Evolutionary conservation across 2,888 invertebrate genomes (phyloP).

Genomic region (Baronia brevicornis): DNA sequence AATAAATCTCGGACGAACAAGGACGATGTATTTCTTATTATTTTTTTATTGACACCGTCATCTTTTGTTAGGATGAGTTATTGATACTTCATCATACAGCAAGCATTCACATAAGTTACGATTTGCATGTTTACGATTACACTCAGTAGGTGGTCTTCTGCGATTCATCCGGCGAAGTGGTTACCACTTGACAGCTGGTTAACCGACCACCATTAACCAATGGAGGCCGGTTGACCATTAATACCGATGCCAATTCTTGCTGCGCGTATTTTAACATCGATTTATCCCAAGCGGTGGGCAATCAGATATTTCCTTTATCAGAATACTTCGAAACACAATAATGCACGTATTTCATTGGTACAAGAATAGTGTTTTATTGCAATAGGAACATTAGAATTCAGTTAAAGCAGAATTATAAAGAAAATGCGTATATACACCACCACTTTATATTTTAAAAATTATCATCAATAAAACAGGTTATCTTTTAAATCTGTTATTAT

Average conservation of each 20-base stretch:
- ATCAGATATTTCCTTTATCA: conserved; percentile 47
- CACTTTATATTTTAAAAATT: too few species aligned
- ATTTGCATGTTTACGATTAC: conserved; percentile 62
- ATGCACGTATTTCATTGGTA: conserved; percentile 39
- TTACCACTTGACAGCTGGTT: conserved; percentile 56
- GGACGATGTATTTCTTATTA: conserved; percentile 6
- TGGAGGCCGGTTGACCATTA: conserved; percentile 36
- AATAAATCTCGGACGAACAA: conserved; percentile 13
- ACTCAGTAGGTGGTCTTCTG: conserved; percentile 58
- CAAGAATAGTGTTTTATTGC: conserved; percentile 21
- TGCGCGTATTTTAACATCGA: conserved; percentile 47
- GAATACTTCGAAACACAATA: conserved; percentile 47
- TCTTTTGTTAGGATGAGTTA: conserved; percentile 29
- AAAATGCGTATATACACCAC: conserved; percentile 1
- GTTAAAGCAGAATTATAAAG: conserved; percentile 8
- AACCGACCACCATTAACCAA: conserved; percentile 56
- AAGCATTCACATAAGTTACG: conserved; percentile 43
- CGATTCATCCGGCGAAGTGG: conserved; percentile 59
- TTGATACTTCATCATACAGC: conserved; percentile 39
- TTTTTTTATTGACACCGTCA: conserved; percentile 21
- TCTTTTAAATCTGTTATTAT: too few species aligned
- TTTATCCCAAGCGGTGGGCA: conserved; percentile 40
- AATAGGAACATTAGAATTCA: conserved; percentile 1
- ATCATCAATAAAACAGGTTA: too few species aligned
- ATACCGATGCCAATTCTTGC: conserved; percentile 37